Base-by-base conservation (phyloP, 2,113 vertebrate genomes). In the Sylvilagus bachmani region DNA sequence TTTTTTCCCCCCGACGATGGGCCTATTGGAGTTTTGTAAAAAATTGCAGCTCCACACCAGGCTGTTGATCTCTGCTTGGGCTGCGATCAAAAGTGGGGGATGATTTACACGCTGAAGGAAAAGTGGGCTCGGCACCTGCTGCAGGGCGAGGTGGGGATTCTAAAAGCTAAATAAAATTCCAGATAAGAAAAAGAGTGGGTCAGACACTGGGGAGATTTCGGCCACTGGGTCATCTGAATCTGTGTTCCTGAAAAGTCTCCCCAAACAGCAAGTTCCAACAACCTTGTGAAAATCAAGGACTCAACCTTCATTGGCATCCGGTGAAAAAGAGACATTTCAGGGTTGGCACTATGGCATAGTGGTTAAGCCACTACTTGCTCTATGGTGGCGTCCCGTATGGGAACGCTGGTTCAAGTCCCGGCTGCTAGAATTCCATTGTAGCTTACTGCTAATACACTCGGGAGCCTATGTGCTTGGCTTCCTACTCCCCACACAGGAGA, bases 21-120 rank as follows among this genome's bases (percentile, higher is more conserved):
- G 88, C 84, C 89, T 93, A 64, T 75, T 88, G 84, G 85, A 53
- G 29, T 90, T 96, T 97, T 95, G 90, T 92, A 53, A 96, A 97
- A 89, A 89, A 91, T 36, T 62, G 53, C 78, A 96, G 19, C 44
- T 94, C 77, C 58, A 82, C 79, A 62, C n/a, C 16, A 94, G 51
- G 67, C 73, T 79, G 81, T 11, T 61, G 36, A 55, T 33, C 51
- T 66, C 53, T 70, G 69, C 79, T 31, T 44, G 31, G 58, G 79
- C 55, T 88, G 29, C 70, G 84, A 92, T 78, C 5, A 22, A 51
- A 83, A 93, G 33, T 12, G 66, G 73, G 7, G 11, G 53, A 71
- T 58, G 80, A 75, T 53, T 86, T 93, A 83, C 29, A n/a, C 22
- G 12, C 61, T 64, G 16, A 6, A 77, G 67, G 31, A 71, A 58